phyloP scores from a whole-genome alignment of 2,797 vertebrate genomes.

The Hippopotamyrus pictus region DNA sequence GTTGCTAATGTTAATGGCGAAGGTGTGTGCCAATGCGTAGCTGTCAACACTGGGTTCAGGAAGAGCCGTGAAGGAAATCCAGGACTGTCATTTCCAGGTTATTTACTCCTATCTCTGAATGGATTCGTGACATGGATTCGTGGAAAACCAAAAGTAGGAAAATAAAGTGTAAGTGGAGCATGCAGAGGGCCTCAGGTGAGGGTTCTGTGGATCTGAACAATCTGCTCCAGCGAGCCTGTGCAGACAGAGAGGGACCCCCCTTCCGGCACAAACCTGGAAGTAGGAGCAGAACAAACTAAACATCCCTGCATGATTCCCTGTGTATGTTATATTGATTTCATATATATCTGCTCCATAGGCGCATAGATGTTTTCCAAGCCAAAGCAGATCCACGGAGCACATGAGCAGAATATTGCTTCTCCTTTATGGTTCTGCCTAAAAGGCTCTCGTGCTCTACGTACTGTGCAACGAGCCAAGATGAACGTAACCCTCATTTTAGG shows the following conservation, averaged over 20 bases:
- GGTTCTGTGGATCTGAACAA: not conserved
- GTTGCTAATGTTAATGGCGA: slow-evolving; percentile 64
- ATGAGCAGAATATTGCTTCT: not conserved
- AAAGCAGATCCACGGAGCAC: not conserved
- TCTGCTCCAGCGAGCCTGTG: slow-evolving; percentile 27
- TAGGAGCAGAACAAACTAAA: not conserved
- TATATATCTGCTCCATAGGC: not conserved
- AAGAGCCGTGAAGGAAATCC: slow-evolving; percentile 27
- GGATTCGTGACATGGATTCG: slow-evolving; percentile 36
- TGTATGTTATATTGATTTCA: not conserved
- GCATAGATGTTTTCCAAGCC: not conserved
- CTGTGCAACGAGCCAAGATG: not conserved
- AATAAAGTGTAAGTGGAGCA: slow-evolving; percentile 8
- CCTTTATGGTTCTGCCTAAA: slow-evolving; percentile 28
- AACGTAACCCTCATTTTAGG: not conserved
- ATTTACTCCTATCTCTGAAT: slow-evolving; percentile 36
- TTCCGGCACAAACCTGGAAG: not conserved
- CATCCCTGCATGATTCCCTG: not conserved
- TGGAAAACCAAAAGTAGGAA: slow-evolving; percentile 31
- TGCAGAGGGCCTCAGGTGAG: not conserved
- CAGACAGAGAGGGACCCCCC: not conserved
- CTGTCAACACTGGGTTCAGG: slow-evolving; percentile 44
- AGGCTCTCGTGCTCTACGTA: slow-evolving; percentile 39
- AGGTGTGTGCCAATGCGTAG: slow-evolving; percentile 41
- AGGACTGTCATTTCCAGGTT: slow-evolving; percentile 14